Percentiles rank a stretch among this genome's conserved stretches.
phyloP scores from a whole-genome alignment of 2,888 invertebrate genomes.

The Conchocele bisecta region DNA sequence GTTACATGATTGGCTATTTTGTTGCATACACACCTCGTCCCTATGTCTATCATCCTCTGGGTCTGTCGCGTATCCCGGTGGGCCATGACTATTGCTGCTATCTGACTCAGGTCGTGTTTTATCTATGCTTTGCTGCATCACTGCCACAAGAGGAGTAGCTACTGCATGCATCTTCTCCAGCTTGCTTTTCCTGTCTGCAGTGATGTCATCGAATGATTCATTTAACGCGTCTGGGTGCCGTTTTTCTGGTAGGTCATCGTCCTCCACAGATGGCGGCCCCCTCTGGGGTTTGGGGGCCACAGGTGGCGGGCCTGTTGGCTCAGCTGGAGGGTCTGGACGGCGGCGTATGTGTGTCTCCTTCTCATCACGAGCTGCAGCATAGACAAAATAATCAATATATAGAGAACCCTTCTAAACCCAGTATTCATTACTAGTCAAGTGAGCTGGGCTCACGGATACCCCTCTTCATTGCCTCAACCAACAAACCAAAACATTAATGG shows the following conservation, averaged over 20 bases:
- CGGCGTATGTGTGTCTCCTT: too few species aligned
- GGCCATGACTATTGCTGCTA: neutral
- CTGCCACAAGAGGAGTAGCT: conserved; percentile 59
- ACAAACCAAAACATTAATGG: too few species aligned
- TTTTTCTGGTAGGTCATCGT: conserved; percentile 29
- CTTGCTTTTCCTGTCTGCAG: conserved; percentile 57
- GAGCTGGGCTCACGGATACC: too few species aligned
- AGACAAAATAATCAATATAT: too few species aligned
- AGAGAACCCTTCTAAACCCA: too few species aligned
- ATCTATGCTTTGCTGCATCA: conserved; percentile 30
- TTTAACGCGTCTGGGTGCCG: conserved; percentile 29
- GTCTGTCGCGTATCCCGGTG: conserved; percentile 1
- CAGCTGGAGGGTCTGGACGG: conserved; percentile 41
- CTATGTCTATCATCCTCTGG: conserved; percentile 1
- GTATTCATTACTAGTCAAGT: too few species aligned
- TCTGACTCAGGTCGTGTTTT: conserved; percentile 21
- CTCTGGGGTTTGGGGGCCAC: conserved; percentile 49
- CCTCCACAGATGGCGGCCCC: conserved; percentile 34
- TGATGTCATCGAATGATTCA: conserved; percentile 54
- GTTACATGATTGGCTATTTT: neutral
- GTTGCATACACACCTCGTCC: conserved; percentile 30
- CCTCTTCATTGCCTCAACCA: too few species aligned
- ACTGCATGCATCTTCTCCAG: conserved; percentile 66
- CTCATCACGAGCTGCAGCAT: conserved; percentile 1
- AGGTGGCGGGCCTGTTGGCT: conserved; percentile 51